phyloP scores from a whole-genome alignment of 2,888 invertebrate genomes.

The Eudasyphora cyanicolor region DNA sequence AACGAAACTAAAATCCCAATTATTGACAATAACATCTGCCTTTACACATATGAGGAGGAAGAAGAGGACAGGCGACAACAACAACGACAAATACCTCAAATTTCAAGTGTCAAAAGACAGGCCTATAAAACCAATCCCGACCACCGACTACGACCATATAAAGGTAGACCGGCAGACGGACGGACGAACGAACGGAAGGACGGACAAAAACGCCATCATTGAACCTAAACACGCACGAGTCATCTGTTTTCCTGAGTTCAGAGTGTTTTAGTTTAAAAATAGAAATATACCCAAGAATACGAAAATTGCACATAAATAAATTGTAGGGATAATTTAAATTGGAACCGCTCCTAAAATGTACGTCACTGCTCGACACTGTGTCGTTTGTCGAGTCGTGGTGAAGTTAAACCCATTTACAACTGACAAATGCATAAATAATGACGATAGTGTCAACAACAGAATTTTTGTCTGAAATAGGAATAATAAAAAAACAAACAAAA shows the following conservation, averaged over 20 bases:
- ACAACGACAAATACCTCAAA: too few relatives aligned
- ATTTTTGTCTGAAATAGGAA: slow-evolving; percentile 4
- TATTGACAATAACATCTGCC: too few relatives aligned
- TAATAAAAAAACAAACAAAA: slow-evolving; percentile 15
- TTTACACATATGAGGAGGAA: too few relatives aligned
- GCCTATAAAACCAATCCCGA: neutral
- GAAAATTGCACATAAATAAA: slow-evolving; percentile 18
- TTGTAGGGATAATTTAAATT: slow-evolving; percentile 47
- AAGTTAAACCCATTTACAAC: slow-evolving; percentile 6
- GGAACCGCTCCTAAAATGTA: slow-evolving; percentile 46
- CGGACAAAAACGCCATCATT: neutral
- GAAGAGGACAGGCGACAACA: neutral
- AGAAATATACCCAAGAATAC: neutral
- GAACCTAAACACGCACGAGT: slow-evolving; percentile 7
- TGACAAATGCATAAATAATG: slow-evolving; percentile 17
- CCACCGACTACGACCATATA: neutral
- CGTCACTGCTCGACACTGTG: neutral
- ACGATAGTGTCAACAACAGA: slow-evolving; percentile 12
- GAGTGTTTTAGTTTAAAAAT: neutral
- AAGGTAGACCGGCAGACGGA: too few relatives aligned
- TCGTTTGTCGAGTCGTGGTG: neutral
- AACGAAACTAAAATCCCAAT: too few relatives aligned
- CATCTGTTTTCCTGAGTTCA: neutral
- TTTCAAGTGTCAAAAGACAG: neutral
- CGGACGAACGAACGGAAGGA: too few relatives aligned